phyloP scores from a whole-genome alignment of 37 sponge, comb jelly and placozoan species.

The Cladorhizidae sp. region DNA sequence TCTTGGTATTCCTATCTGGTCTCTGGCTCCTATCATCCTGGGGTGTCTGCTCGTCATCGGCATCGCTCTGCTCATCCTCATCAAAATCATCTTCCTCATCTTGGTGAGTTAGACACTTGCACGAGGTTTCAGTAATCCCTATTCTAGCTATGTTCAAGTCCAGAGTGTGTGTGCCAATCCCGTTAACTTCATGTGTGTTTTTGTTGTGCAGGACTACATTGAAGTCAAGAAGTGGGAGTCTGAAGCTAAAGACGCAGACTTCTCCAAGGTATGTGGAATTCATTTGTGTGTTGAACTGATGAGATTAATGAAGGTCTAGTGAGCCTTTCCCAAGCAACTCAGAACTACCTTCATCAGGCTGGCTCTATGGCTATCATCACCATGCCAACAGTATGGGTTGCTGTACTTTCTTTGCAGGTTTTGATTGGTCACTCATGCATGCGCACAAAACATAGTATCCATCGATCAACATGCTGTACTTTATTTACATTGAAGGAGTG shows the following conservation, averaged over 20 bases:
- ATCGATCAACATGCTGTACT: too few species aligned
- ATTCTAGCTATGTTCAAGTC: neutral
- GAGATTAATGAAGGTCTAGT: too few species aligned
- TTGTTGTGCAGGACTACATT: slow-evolving; percentile 30
- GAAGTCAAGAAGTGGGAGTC: slow-evolving; percentile 53
- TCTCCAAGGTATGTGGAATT: slow-evolving; percentile 69
- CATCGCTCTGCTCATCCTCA: slow-evolving; percentile 28
- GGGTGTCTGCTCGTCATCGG: slow-evolving; percentile 44
- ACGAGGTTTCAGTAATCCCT: too few species aligned
- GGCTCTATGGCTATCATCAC: too few species aligned
- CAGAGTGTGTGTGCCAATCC: neutral
- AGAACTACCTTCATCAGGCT: too few species aligned
- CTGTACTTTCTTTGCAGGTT: too few species aligned
- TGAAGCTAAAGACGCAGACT: slow-evolving; percentile 44
- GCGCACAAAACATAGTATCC: too few species aligned
- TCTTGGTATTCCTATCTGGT: slow-evolving; percentile 27
- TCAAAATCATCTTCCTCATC: slow-evolving; percentile 56
- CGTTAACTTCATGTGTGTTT: neutral
- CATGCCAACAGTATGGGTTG: too few species aligned
- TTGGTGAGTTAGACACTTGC: slow-evolving; percentile 72
- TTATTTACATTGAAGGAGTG: too few species aligned
- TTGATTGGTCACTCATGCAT: too few species aligned
- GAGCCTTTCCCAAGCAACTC: too few species aligned
- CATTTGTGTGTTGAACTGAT: too few species aligned
- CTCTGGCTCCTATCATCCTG: slow-evolving; percentile 46